Conservation (phyloP, 2,113 vertebrate genomes). For the Prinia subflava region DNA sequence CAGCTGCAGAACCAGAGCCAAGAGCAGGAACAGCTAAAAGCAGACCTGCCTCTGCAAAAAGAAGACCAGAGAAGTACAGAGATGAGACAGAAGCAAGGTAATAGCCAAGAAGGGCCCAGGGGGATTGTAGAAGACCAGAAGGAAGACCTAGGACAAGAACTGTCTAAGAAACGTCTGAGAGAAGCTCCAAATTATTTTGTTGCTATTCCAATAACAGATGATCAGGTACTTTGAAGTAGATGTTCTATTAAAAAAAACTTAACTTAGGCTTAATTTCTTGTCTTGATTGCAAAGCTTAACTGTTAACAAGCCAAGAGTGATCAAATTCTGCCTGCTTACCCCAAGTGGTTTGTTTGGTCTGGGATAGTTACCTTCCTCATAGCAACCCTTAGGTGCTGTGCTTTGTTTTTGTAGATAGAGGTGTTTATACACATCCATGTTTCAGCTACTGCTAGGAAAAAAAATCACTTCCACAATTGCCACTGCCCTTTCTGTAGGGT, state of each 20-base stretch:
- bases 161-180: neutral
- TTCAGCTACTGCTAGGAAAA: neutral
- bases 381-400: neutral
- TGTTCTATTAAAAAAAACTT: neutral
- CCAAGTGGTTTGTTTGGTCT: neutral
- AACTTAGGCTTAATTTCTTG: neutral
- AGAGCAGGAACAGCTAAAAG: neutral
- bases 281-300: neutral
- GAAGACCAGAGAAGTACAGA: neutral
- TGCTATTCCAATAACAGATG: conserved; percentile 46
- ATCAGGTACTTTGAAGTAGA: conserved; percentile 43
- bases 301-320: neutral
- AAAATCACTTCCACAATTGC: neutral
- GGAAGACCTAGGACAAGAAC: neutral
- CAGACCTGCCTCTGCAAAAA: neutral
- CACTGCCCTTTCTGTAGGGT: neutral
- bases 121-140: neutral
- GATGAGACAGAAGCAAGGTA: neutral
- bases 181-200: conserved; percentile 61
- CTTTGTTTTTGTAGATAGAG: neutral
- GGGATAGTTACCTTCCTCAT: neutral
- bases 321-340: neutral
- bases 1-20: neutral
- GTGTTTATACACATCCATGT: fast-evolving
- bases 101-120: neutral